These are phyloP conservation scores for Spea bombifrons DNA, from an alignment of 2,113 vertebrate species.

Conservation along the genomic window DNA sequence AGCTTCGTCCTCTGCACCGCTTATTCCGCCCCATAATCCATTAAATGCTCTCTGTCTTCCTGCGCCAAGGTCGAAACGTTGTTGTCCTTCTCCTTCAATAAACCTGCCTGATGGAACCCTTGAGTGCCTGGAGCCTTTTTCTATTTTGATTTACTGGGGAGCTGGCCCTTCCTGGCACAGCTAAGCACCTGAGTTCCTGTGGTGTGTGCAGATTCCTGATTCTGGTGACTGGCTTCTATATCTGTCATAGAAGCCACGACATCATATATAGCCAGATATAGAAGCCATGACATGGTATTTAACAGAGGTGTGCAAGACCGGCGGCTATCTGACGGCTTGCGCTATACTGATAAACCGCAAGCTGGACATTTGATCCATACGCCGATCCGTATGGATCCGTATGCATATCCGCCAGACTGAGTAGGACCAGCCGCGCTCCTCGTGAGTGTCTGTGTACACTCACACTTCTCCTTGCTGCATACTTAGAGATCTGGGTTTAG, in stretches of 20 bases:
- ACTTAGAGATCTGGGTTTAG: background rate
- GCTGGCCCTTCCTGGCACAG: too few species aligned
- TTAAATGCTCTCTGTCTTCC: background rate
- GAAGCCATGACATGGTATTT: too few species aligned
- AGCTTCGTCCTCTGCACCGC: background rate
- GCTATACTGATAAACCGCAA: constrained; percentile 81
- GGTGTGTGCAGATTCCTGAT: too few species aligned
- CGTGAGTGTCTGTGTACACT: background rate
- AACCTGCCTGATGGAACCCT: constrained; percentile 65
- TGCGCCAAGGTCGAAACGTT: background rate
- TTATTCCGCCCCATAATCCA: background rate
- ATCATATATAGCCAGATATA: background rate
- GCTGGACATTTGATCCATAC: constrained; percentile 10
- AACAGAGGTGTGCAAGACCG: constrained; percentile 81
- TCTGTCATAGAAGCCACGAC: background rate
- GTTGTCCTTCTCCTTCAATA: constrained; percentile 56
- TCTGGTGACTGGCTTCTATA: too few species aligned
- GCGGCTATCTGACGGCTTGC: constrained; percentile 79
- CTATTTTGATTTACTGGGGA: too few species aligned
- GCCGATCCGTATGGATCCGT: too few species aligned
- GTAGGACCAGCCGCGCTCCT: background rate
- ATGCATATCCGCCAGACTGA: background rate
- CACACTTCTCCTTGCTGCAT: background rate
- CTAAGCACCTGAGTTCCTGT: too few species aligned
- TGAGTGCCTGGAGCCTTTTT: constrained; percentile 71